Conservation (phyloP, 2,797 vertebrate species). For the Syngnathus rostellatus region DNA sequence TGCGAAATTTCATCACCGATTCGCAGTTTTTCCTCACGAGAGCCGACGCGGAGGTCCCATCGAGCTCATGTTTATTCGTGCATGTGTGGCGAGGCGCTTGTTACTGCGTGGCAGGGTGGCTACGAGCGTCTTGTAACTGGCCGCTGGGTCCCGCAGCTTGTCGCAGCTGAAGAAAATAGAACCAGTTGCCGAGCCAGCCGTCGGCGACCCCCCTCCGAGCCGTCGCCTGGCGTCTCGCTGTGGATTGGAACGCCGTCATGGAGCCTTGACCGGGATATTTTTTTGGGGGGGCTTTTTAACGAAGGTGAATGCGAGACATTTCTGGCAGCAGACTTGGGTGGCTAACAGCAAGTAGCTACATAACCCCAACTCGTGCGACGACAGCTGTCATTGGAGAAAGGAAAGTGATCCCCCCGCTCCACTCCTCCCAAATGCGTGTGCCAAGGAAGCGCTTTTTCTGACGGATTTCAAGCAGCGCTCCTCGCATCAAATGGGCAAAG, state of each 20-base stretch:
- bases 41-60: conserved; percentile 25
- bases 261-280: conserved; percentile 8
- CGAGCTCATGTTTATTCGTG: conserved; percentile 35
- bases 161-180: conserved; percentile 70
- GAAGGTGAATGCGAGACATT: conserved; percentile 41
- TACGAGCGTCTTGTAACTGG: conserved; percentile 56
- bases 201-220: conserved; percentile 36
- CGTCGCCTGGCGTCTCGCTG: conserved; percentile 36
- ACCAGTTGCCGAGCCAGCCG: conserved; percentile 62
- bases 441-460: conserved; percentile 45
- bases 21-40: conserved; percentile 17
- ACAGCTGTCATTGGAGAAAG: conserved; percentile 74
- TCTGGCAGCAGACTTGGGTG: conserved; percentile 57
- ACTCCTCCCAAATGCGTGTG: conserved; percentile 37
- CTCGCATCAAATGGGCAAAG: conserved; percentile 65
- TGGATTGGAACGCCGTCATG: conserved; percentile 22
- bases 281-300: not conserved
- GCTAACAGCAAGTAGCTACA: conserved; percentile 64
- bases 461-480: conserved; percentile 54
- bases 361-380: conserved; percentile 67
- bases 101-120: conserved; percentile 61
- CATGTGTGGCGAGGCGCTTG: conserved; percentile 37
- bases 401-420: conserved; percentile 59
- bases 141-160: conserved; percentile 64
- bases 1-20: conserved; percentile 35